phyloP scores from a whole-genome alignment of 2,888 invertebrate genomes.

The Esperia sulphurella region DNA sequence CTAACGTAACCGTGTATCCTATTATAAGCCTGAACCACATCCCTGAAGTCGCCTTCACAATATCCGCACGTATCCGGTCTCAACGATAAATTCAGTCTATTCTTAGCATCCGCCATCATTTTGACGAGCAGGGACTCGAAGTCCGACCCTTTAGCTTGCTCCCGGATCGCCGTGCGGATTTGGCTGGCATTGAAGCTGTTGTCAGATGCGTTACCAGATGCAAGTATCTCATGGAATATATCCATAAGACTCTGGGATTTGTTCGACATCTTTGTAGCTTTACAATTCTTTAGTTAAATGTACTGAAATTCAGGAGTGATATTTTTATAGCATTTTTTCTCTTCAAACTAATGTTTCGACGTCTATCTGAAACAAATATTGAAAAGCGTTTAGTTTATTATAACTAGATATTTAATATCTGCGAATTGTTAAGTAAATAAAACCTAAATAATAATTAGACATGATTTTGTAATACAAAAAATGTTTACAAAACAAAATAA shows the following conservation, averaged over 20 bases:
- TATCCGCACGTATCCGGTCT: constrained; percentile 68
- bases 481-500: too few relatives aligned
- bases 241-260: constrained; percentile 59
- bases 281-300: not conserved
- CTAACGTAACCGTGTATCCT: constrained; percentile 90
- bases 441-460: too few relatives aligned
- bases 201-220: constrained; percentile 61
- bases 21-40: constrained; percentile 82
- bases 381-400: too few relatives aligned
- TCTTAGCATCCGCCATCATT: constrained; percentile 60
- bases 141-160: constrained; percentile 50
- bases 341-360: too few relatives aligned
- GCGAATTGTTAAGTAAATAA: too few relatives aligned
- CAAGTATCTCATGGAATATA: constrained; percentile 68
- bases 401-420: too few relatives aligned
- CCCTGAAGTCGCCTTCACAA: constrained; percentile 80
- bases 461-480: too few relatives aligned
- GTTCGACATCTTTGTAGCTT: constrained; percentile 48
- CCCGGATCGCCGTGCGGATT: constrained; percentile 54
- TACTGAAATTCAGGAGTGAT: not conserved
- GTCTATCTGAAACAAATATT: too few relatives aligned
- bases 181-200: constrained; percentile 55
- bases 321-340: too few relatives aligned
- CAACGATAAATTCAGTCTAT: constrained; percentile 44
- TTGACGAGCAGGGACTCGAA: constrained; percentile 53